Percentiles rank a stretch among this genome's conserved stretches.
Evolutionary conservation across 2,113 vertebrate genomes (phyloP).

Genomic region (Perognathus longimembris): DNA sequence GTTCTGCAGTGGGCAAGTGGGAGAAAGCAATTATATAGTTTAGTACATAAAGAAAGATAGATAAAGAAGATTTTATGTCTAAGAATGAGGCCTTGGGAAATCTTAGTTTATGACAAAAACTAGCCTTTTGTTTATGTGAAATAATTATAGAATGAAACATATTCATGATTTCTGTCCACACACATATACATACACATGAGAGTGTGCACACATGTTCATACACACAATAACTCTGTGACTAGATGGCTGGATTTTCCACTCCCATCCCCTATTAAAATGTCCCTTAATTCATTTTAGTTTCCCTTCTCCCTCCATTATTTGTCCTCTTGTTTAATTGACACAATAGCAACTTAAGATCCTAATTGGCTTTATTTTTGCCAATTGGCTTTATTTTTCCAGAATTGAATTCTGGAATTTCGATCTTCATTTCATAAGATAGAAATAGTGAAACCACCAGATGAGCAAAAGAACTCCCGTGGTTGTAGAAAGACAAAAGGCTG

Average conservation of each 20-base stretch:
- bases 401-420: neutral
- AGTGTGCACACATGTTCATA: neutral
- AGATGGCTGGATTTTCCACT: neutral
- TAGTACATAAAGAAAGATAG: slow-evolving; percentile 17
- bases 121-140: neutral
- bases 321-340: neutral
- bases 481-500: neutral
- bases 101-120: slow-evolving; percentile 9
- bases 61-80: neutral
- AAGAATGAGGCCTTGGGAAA: neutral
- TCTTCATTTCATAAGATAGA: neutral
- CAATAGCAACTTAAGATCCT: slow-evolving; percentile 2
- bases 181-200: no score
- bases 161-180: neutral
- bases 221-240: neutral
- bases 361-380: neutral
- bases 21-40: neutral
- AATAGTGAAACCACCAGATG: neutral
- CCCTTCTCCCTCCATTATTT: neutral
- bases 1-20: neutral
- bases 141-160: neutral
- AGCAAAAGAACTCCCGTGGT: neutral
- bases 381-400: neutral
- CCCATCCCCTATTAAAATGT: neutral
- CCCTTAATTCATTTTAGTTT: neutral